These are phyloP conservation scores for Schizothorax lantsangensis DNA, from an alignment of 2,797 vertebrate species.

Conservation along the genomic window DNA sequence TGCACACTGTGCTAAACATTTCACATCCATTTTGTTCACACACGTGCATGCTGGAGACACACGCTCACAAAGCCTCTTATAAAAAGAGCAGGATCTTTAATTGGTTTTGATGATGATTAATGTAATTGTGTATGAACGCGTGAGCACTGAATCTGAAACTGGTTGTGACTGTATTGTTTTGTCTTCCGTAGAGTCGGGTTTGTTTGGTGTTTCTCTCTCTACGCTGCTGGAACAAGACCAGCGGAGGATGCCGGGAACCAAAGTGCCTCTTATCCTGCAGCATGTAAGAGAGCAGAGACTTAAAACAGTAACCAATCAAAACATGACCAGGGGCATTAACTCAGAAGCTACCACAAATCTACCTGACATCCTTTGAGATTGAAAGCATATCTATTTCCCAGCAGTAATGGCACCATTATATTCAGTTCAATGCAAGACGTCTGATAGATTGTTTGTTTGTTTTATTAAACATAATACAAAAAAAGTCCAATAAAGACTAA, in stretches of 20 bases:
- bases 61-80: too few relatives aligned
- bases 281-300: slow-evolving; percentile 75
- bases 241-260: slow-evolving; percentile 82
- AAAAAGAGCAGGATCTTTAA: background rate
- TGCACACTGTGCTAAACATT: background rate
- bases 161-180: background rate
- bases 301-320: background rate
- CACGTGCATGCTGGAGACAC: background rate
- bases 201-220: slow-evolving; percentile 89
- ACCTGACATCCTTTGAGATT: background rate
- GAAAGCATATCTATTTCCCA: background rate
- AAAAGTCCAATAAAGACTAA: too few relatives aligned
- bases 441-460: too few relatives aligned
- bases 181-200: slow-evolving; percentile 82
- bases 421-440: too few relatives aligned
- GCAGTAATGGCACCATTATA: background rate
- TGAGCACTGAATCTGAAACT: background rate
- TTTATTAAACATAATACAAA: too few relatives aligned
- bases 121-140: background rate
- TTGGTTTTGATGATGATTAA: background rate
- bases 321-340: background rate
- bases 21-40: background rate
- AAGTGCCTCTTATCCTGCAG: slow-evolving; percentile 92
- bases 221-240: slow-evolving; percentile 94
- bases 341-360: background rate